Evolutionary conservation across 2,797 vertebrate genomes (phyloP).

Genomic region (Gymnodraco acuticeps): DNA sequence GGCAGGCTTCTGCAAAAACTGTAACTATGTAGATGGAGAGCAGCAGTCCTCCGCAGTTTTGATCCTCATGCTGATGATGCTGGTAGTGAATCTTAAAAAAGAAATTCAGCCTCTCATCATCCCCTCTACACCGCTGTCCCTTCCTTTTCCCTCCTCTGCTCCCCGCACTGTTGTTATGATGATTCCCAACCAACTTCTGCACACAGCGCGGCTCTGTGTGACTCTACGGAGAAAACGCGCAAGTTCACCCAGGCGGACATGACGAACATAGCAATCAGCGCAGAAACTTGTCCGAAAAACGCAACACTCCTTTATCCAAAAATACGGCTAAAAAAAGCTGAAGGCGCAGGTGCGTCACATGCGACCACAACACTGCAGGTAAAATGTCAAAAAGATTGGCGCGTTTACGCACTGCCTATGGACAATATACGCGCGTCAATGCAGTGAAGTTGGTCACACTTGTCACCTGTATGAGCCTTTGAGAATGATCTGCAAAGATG

Average conservation of each 20-base stretch:
- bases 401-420: constrained; percentile 33
- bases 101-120: constrained; percentile 49
- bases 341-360: constrained; percentile 59
- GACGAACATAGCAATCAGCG: constrained; percentile 47
- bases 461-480: constrained; percentile 71
- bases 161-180: constrained; percentile 34
- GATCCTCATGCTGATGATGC: constrained; percentile 54
- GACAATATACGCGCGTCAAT: constrained; percentile 34
- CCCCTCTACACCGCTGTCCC: constrained; percentile 40
- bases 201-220: constrained; percentile 27
- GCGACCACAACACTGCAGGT: constrained; percentile 37
- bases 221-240: constrained; percentile 39
- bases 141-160: constrained; percentile 33
- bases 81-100: constrained; percentile 8
- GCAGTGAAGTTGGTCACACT: constrained; percentile 54
- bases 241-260: constrained; percentile 52
- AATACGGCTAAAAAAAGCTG: constrained; percentile 1
- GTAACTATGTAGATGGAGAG: constrained; percentile 41
- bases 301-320: constrained; percentile 20
- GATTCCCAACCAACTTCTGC: constrained; percentile 66
- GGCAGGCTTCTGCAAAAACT: constrained; percentile 21
- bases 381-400: constrained; percentile 39
- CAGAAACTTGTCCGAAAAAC: constrained; percentile 58
- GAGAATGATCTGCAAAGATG: constrained; percentile 6
- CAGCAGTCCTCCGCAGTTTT: constrained; percentile 46